Conservation (phyloP, 2,888 invertebrate species). For the Phrixothrix hirtus region DNA sequence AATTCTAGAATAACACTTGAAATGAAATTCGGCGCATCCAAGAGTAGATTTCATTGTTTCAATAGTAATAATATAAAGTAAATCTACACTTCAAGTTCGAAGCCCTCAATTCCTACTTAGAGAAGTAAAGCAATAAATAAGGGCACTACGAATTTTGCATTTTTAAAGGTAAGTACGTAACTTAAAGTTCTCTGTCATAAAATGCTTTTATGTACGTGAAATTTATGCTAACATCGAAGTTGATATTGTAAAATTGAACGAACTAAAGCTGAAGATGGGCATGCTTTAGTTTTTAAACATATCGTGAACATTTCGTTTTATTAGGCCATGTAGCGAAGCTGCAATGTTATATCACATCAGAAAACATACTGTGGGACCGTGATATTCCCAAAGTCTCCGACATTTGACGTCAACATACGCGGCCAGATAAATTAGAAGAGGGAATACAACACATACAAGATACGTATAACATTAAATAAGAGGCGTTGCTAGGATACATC, state of each 20-base stretch:
- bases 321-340: constrained; percentile 30
- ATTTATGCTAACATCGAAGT: constrained; percentile 21
- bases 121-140: constrained; percentile 24
- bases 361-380: constrained; percentile 53
- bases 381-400: constrained; percentile 51
- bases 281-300: constrained; percentile 29
- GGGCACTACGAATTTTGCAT: constrained; percentile 12
- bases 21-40: constrained; percentile 9
- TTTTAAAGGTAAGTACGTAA: constrained; percentile 13
- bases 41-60: constrained; percentile 11
- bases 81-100: constrained; percentile 5
- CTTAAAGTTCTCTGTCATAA: constrained; percentile 22
- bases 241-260: constrained; percentile 8
- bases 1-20: constrained; percentile 5
- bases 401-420: constrained; percentile 49
- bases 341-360: constrained; percentile 46
- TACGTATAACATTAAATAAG: constrained; percentile 34
- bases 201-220: constrained; percentile 15
- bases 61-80: constrained; percentile 9
- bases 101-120: constrained; percentile 18
- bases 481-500: constrained; percentile 32
- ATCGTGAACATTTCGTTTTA: constrained; percentile 36
- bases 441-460: constrained; percentile 43
- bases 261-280: constrained; percentile 8
- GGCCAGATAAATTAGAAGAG: constrained; percentile 51